phyloP scores from a whole-genome alignment of 2,113 vertebrate genomes.

The Hippoglossus stenolepis region DNA sequence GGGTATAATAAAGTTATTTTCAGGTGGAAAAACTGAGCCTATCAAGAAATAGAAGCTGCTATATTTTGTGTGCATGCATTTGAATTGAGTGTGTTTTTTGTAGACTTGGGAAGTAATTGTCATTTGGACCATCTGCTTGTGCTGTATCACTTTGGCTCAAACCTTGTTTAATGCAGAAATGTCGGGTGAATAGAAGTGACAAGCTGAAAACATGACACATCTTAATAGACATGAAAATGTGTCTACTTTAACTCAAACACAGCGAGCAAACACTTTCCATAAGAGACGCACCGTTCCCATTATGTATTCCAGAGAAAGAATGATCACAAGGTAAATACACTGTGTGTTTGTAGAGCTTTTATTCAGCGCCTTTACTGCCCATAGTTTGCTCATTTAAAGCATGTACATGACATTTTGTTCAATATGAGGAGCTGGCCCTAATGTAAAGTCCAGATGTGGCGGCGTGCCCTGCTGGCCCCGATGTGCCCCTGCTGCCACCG shows the following conservation, averaged over 20 bases:
- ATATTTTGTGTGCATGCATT: constrained; percentile 18
- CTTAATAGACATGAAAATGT: constrained; percentile 37
- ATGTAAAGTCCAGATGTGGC: constrained; percentile 42
- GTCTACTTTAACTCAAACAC: constrained; percentile 4
- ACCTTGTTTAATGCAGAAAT: constrained; percentile 37
- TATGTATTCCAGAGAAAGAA: neutral
- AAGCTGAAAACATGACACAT: constrained; percentile 16
- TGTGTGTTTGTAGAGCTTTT: constrained; percentile 9
- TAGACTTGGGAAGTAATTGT: constrained; percentile 41
- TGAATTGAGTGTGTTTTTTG: constrained; percentile 27
- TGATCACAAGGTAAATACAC: neutral
- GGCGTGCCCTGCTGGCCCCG: constrained; percentile 19
- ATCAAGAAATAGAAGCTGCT: constrained; percentile 1
- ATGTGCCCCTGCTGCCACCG: neutral
- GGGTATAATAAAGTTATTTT: neutral
- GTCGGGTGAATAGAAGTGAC: constrained; percentile 39
- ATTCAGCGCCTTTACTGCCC: constrained; percentile 4
- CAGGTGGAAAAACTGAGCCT: neutral
- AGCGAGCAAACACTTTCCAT: constrained; percentile 7
- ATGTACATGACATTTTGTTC: neutral
- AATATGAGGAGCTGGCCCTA: neutral
- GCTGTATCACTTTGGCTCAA: constrained; percentile 38
- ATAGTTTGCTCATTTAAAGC: constrained; percentile 3
- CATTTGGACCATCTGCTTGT: constrained; percentile 60
- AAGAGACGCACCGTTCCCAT: neutral